These are phyloP conservation scores for Corythucha ciliata DNA, from an alignment of 2,888 invertebrate genomes.

Conservation along the genomic window DNA sequence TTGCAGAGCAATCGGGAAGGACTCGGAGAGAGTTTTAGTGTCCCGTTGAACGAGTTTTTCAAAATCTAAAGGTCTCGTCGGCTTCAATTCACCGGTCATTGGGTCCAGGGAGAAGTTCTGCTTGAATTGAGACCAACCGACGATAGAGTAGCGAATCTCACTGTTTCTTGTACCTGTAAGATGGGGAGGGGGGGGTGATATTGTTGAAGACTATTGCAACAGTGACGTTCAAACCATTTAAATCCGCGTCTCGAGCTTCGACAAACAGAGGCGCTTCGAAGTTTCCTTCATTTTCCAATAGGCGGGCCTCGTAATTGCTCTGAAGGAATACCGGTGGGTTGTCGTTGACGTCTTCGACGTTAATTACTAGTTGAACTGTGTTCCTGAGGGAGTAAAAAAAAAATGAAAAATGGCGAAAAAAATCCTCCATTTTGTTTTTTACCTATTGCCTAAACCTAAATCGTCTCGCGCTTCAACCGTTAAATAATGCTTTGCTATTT, in stretches of 20 bases:
- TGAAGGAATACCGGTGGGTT: conserved; percentile 79
- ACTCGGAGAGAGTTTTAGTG: conserved; percentile 17
- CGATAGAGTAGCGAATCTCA: conserved; percentile 68
- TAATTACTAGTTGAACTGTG: conserved; percentile 71
- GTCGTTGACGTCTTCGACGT: conserved; percentile 80
- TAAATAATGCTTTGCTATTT: conserved; percentile 70
- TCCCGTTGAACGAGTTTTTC: conserved; percentile 45
- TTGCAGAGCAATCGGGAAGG: conserved; percentile 24
- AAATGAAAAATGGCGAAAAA: not conserved
- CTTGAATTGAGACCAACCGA: conserved; percentile 60
- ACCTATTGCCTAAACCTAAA: conserved; percentile 68
- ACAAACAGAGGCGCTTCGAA: conserved; percentile 68
- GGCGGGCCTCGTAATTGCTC: conserved; percentile 68
- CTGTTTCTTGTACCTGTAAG: conserved; percentile 69
- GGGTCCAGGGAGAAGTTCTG: conserved; percentile 74
- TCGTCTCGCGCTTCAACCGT: conserved; percentile 86
- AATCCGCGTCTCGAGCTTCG: conserved; percentile 75
- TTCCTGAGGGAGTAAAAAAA: conserved; percentile 44
- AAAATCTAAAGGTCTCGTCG: conserved; percentile 64
- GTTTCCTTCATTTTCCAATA: conserved; percentile 70
- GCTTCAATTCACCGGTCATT: conserved; percentile 60
- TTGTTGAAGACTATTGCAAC: not conserved
- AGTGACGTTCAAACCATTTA: conserved; percentile 52
- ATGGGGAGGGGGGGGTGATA: not conserved
- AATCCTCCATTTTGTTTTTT: conserved; percentile 8